Evolutionary conservation across 1,140 invertebrate genomes (phyloP).

Genomic region (Scylla paramamosain): DNA sequence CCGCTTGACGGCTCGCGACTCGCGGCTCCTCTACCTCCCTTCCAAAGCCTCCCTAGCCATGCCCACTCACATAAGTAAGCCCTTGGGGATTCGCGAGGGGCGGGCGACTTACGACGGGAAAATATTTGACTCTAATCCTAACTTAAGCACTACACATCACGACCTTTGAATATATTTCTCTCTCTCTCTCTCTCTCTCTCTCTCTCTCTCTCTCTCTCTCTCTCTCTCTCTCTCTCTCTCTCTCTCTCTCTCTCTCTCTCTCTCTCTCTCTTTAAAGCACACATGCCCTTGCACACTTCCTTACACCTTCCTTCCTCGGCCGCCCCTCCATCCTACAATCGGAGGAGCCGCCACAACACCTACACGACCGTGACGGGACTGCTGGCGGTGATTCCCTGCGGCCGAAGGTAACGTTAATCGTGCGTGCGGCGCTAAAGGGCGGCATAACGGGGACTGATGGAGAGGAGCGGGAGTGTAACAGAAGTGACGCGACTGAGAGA

Average conservation of each 20-base stretch:
- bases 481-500: background rate
- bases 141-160: too few relatives aligned
- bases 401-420: conserved; percentile 11
- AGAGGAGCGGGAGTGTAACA: background rate
- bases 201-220: conserved; percentile 20
- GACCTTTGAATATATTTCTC: too few relatives aligned
- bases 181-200: background rate
- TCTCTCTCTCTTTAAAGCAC: background rate
- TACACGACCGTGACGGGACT: background rate
- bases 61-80: too few relatives aligned
- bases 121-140: too few relatives aligned
- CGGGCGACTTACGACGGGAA: too few relatives aligned
- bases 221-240: conserved; percentile 20
- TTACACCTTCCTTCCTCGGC: background rate
- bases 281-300: background rate
- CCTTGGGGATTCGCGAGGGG: too few relatives aligned
- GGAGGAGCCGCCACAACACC: background rate
- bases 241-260: background rate
- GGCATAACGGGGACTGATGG: background rate
- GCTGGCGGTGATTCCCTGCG: background rate
- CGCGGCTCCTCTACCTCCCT: too few relatives aligned
- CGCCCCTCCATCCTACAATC: background rate
- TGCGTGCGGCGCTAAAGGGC: conserved; percentile 7
- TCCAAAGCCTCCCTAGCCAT: too few relatives aligned
- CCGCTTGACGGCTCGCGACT: too few relatives aligned